Evolutionary conservation across 2,113 vertebrate genomes (phyloP).

Genomic region (Sphaerodactylus townsendi): DNA sequence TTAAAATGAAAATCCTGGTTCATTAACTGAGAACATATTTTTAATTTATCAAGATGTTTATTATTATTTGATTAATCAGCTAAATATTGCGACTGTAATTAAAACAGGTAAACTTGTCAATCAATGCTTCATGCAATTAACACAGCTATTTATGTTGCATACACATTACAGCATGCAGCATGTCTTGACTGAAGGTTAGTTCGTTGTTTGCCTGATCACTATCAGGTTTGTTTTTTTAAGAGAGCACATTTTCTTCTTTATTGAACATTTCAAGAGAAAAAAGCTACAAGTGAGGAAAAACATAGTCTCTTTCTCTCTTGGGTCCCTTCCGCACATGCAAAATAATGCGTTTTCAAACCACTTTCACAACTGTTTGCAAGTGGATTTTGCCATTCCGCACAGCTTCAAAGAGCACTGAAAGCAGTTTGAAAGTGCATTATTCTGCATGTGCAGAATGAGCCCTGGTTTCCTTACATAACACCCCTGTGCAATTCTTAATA

Average conservation of each 20-base stretch:
- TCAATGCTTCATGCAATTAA: not conserved
- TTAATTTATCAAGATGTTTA: not conserved
- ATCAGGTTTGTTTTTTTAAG: not conserved
- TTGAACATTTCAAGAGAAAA: not conserved
- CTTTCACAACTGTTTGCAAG: no score
- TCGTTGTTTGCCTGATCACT: slow-evolving; percentile 7
- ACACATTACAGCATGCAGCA: not conserved
- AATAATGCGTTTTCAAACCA: no score
- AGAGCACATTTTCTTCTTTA: not conserved
- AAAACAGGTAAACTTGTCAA: not conserved
- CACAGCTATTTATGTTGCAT: not conserved
- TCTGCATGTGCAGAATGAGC: no score
- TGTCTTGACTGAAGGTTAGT: slow-evolving; percentile 25
- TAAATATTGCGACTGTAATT: not conserved
- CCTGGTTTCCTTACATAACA: no score
- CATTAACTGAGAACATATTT: no score
- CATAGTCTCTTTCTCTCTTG: not conserved
- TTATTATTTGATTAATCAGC: not conserved
- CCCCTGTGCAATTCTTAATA: no score
- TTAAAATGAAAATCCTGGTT: no score
- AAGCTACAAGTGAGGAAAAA: not conserved
- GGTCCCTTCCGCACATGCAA: no score
- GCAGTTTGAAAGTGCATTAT: no score
- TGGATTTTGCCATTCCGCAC: no score
- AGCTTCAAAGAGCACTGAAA: no score